Percentiles rank a stretch among this genome's conserved stretches.
phyloP scores from a whole-genome alignment of 2,888 invertebrate species.

The Seira sanloemensis region DNA sequence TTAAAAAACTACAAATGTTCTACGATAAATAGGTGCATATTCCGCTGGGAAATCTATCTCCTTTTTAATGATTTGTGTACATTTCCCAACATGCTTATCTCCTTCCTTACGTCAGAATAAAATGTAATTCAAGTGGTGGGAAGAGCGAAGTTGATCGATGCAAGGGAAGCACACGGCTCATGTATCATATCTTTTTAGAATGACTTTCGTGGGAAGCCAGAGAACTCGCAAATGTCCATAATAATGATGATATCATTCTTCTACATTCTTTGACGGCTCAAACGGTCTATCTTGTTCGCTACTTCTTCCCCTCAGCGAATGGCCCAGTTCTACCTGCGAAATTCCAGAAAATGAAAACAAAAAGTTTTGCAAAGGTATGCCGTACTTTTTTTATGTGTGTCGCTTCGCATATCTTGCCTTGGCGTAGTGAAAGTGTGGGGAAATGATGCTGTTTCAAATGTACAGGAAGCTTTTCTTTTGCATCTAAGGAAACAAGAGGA shows the following conservation, averaged over 20 bases:
- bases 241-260: neutral
- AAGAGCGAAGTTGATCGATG: neutral
- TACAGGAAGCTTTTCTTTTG: constrained; percentile 35
- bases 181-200: neutral
- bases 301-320: neutral
- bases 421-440: neutral
- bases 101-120: neutral
- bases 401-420: constrained; percentile 39
- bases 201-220: neutral
- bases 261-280: no score
- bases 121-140: neutral
- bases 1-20: no score
- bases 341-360: neutral
- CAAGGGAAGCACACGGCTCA: neutral
- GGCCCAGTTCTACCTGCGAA: neutral
- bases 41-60: constrained; percentile 65
- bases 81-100: neutral
- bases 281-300: neutral
- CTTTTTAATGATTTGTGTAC: constrained; percentile 66
- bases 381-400: no score
- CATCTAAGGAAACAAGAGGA: constrained; percentile 66
- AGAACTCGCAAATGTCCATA: neutral
- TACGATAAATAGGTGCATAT: no score
- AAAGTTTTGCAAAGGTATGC: neutral
- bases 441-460: constrained; percentile 36